Evolutionary conservation across 1,140 invertebrate genomes (phyloP).

Genomic region (Ceratina calcarata): DNA sequence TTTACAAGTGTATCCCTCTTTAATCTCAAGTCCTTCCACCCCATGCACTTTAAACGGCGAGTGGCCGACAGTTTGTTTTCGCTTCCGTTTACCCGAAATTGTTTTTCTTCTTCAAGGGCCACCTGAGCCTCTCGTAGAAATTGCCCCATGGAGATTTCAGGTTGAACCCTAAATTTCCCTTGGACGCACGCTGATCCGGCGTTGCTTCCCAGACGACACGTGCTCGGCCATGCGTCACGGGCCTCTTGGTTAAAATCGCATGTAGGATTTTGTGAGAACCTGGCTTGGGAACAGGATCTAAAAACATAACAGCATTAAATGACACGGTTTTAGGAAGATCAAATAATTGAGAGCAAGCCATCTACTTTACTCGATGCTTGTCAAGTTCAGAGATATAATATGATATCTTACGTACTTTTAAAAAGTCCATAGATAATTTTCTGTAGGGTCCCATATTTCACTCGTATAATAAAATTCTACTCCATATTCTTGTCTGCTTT

Average conservation of each 20-base stretch:
- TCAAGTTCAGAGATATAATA: too few species aligned
- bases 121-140: not conserved
- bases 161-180: not conserved
- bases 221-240: constrained; percentile 38
- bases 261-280: constrained; percentile 10
- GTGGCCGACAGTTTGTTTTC: not conserved
- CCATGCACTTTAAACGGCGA: not conserved
- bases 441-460: too few species aligned
- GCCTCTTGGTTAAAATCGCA: constrained; percentile 8
- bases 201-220: constrained; percentile 43
- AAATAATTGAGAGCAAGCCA: too few species aligned
- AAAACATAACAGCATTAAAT: not conserved
- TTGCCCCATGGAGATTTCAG: not conserved
- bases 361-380: too few species aligned
- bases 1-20: too few species aligned
- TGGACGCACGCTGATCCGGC: not conserved
- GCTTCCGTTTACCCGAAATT: not conserved
- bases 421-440: too few species aligned
- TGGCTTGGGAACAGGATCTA: not conserved
- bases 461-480: too few species aligned
- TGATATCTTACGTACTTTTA: too few species aligned
- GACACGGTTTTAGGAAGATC: too few species aligned
- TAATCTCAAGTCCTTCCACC: not conserved
- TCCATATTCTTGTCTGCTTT: not conserved
- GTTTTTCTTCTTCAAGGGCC: not conserved